A percentile compares a stretch with the other conserved stretches of the same genome.
These are phyloP conservation scores for Azorinus chamasolen DNA, from an alignment of 2,888 invertebrate genomes.

Conservation along the genomic window DNA sequence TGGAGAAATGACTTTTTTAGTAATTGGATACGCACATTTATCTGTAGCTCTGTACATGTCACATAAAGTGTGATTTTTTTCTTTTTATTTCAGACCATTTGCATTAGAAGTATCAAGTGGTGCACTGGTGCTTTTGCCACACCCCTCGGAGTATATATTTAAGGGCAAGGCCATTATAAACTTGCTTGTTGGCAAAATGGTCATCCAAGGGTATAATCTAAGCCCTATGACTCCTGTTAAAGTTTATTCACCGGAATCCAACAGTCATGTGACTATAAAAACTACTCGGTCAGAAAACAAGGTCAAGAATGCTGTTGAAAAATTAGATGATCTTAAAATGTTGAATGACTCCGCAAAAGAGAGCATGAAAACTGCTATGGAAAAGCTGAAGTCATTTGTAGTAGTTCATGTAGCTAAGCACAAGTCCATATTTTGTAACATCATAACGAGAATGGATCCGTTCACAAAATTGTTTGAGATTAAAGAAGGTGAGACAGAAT, in stretches of 20 bases:
- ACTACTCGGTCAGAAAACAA: constrained; percentile 45
- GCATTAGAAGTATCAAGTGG: background rate
- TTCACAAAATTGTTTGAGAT: constrained; percentile 30
- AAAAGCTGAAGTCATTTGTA: constrained; percentile 39
- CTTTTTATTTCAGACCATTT: too few species aligned
- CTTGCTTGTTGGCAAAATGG: constrained; percentile 64
- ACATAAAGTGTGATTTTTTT: too few species aligned
- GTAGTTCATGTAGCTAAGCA: constrained; percentile 60
- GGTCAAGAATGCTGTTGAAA: constrained; percentile 15
- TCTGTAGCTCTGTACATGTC: too few species aligned
- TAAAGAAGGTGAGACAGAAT: constrained; percentile 29
- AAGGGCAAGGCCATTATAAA: constrained; percentile 68
- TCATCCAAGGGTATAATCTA: constrained; percentile 67
- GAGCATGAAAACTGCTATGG: constrained; percentile 8
- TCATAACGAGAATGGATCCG: constrained; percentile 60
- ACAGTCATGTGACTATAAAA: constrained; percentile 69
- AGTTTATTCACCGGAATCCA: constrained; percentile 74
- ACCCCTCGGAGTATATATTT: constrained; percentile 68
- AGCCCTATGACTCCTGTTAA: constrained; percentile 34
- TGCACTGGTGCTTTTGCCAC: constrained; percentile 45
- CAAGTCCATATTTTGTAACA: constrained; percentile 62
- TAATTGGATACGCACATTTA: too few species aligned
- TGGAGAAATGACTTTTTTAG: too few species aligned
- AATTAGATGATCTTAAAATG: background rate
- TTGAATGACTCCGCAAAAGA: too few species aligned